Base-by-base conservation (phyloP, 2,113 vertebrate species). In the Gobius niger region DNA sequence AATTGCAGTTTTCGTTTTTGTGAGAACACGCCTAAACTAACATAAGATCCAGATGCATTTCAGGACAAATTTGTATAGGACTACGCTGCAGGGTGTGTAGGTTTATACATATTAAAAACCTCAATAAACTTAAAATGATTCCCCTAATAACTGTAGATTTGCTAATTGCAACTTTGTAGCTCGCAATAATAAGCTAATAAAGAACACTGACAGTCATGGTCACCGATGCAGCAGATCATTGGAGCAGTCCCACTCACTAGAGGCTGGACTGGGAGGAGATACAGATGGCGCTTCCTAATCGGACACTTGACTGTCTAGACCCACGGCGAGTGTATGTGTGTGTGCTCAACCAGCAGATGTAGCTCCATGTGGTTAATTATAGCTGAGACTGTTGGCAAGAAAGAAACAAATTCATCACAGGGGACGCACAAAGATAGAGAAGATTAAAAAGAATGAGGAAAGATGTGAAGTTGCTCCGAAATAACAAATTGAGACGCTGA, bases 201-300 rank as follows among this genome's bases (percentile, higher is more conserved):
- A 24, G 16, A 56, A 19, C 53, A 24, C 4, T 46, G 7, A 16
- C 24, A 47, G 51, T 72, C 42, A 61, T 47, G 13, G 56, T 73
- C 60, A 69, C 34, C n/a, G 7, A 18, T n/a, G 18, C 47, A 8
- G 40, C 14, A 50, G 51, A 69, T 40, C 8, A 14, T 44, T 42
- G 0, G 2, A 57, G 62, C 34, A 76, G 15, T 66, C 52, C 69
- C 12, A 68, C 67, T 70, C 75, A 67, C 65, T 44, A 44, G 34
- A 67, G 60, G 71, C 82, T 78, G 77, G 75, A 81, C 76, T 64
- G 79, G 68, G 76, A 82, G 79, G 77, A 82, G 85, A 78, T 82
- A 46, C 88, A 90, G 91, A 91, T 88, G 89, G 82, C 68, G 34
- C 76, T 88, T 88, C 82, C 81, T 91, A 84, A 90, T 88, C 76